Base-by-base conservation (phyloP, 2,113 vertebrate species). In the Podocnemis expansa region DNA sequence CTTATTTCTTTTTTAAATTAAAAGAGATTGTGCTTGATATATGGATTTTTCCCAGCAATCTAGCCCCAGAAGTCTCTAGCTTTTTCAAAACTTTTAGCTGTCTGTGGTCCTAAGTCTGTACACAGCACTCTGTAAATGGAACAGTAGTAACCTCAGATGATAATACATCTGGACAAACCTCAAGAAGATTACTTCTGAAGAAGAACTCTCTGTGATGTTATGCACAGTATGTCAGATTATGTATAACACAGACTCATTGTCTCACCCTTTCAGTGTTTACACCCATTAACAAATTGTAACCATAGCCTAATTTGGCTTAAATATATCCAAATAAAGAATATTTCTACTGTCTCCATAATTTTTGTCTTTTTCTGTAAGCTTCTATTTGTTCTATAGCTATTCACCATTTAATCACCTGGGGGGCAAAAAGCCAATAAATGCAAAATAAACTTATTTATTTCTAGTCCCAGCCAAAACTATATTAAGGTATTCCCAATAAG, bases 101-200 rank as follows among this genome's bases (percentile, higher is more conserved):
- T 58, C 82, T 25, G 55, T 43, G 86, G 60, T 41, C 89, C 49
- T 60, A 0, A 0, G 5, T 16, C 49, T 17, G 1, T 1, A 13
- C 49, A 43, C n/a, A 45, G 1, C 67, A 13, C 80, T 84, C 63
- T 0, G 0, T 87, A 89, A 84, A 89, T 93, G 85, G 52, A 73
- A 80, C 34, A 52, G 25, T 60, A 63, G 63, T 84, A 91, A 95
- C 90, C 92, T 93, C 79, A 93, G 58, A 81, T 76, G 78, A 89
- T 87, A 58, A 58, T 89, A 78, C 38, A 90, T 82, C 94, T 97
- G 92, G 94, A 96, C 82, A 83, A 94, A 51, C 12, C 96, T 94
- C 90, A 67, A 63, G 92, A 95, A 89, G 45, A 73, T 80, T 94
- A 80, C 78, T 97, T 96, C 89, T 94, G 56, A 83, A 93, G 90